Percentiles rank a stretch among this genome's conserved stretches.
Conservation (phyloP, 2,113 vertebrate genomes). For the Microcebus lehilahytsara region DNA sequence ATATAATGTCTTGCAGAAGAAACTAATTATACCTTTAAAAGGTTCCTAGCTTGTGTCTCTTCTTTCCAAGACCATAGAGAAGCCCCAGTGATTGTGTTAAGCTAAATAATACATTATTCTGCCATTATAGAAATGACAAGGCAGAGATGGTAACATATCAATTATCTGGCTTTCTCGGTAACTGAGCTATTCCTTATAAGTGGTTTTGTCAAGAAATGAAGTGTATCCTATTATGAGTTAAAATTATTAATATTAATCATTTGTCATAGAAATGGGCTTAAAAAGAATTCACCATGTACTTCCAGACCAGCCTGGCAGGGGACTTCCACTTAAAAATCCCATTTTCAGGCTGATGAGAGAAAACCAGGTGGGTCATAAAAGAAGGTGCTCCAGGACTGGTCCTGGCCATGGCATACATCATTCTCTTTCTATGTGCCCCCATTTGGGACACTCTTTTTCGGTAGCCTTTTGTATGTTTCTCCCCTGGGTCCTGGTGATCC, state of each 20-base stretch:
- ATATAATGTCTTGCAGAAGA: slow-evolving; percentile 57
- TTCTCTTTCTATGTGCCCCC: background rate
- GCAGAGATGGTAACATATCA: slow-evolving; percentile 40
- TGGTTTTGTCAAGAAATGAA: slow-evolving; percentile 63
- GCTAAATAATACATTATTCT: slow-evolving; percentile 67
- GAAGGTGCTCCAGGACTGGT: background rate
- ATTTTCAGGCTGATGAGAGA: background rate
- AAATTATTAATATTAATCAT: slow-evolving; percentile 64
- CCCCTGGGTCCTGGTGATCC: background rate
- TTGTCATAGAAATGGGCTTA: slow-evolving; percentile 12
- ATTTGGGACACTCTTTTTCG: background rate
- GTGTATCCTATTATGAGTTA: slow-evolving; percentile 41
- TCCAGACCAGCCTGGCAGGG: background rate
- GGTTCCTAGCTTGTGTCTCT: slow-evolving; percentile 33
- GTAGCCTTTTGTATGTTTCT: background rate
- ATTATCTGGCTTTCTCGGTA: slow-evolving; percentile 48
- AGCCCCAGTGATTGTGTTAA: slow-evolving; percentile 57
- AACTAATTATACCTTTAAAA: slow-evolving; percentile 64
- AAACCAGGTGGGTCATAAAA: background rate
- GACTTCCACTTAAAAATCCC: background rate
- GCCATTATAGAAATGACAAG: slow-evolving; percentile 48
- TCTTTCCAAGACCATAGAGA: slow-evolving; percentile 51
- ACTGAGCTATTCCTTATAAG: slow-evolving; percentile 49
- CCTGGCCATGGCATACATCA: background rate
- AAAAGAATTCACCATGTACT: slow-evolving; percentile 9